phyloP scores from a whole-genome alignment of 2,113 vertebrate genomes.

The Rallus limicola region DNA sequence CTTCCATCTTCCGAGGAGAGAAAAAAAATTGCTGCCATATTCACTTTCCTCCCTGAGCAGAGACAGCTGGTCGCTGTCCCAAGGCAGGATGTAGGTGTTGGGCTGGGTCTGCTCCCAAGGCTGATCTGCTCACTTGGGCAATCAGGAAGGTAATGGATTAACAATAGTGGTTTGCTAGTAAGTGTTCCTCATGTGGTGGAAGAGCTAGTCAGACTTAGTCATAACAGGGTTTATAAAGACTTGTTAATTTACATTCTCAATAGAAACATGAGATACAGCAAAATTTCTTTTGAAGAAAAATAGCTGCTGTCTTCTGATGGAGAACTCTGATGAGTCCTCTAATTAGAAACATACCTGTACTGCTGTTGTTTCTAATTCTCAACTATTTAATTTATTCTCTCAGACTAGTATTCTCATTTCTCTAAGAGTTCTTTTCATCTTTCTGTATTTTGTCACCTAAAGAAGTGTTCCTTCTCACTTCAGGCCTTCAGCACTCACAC shows the following conservation, averaged over 20 bases:
- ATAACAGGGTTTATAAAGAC: not conserved
- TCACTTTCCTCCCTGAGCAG: not conserved
- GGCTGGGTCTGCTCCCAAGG: not conserved
- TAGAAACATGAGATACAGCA: not conserved
- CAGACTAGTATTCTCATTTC: not conserved
- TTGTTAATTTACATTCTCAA: not conserved
- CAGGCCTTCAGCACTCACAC: not conserved
- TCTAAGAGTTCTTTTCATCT: not conserved
- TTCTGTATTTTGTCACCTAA: not conserved
- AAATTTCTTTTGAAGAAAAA: not conserved
- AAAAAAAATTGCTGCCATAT: not conserved
- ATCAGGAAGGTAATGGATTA: fast-evolving
- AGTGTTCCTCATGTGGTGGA: not conserved
- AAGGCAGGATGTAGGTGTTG: fast-evolving
- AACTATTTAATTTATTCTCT: not conserved
- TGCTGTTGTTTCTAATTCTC: not conserved
- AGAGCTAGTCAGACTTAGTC: not conserved
- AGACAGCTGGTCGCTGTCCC: not conserved
- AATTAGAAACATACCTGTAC: not conserved
- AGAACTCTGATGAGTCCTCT: not conserved
- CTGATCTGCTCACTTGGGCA: not conserved
- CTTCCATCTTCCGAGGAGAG: not conserved
- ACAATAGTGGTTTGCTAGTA: fast-evolving
- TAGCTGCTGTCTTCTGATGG: not conserved
- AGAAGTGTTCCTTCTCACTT: not conserved